Conservation (phyloP, 2,888 invertebrate genomes). For the Escarpia spicata region DNA sequence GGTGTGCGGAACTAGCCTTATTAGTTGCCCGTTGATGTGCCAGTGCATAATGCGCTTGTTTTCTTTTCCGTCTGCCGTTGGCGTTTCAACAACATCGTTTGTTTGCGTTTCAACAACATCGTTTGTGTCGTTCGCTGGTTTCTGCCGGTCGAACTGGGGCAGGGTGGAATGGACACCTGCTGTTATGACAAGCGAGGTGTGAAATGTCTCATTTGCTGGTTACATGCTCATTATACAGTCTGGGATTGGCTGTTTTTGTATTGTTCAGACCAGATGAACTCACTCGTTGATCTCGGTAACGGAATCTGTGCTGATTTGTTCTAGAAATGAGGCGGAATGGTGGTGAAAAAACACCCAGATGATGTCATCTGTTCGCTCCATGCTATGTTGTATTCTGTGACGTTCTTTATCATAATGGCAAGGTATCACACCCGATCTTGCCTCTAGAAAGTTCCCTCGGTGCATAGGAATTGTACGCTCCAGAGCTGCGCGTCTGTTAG, state of each 20-base stretch:
- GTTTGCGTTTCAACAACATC: not conserved
- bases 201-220: not conserved
- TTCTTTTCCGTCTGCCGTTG: not conserved
- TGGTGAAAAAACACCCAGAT: not conserved
- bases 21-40: slow-evolving; percentile 12
- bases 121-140: not conserved
- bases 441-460: not conserved
- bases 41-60: not conserved
- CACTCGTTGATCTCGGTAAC: not conserved
- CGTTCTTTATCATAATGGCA: not conserved
- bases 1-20: not conserved
- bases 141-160: not conserved
- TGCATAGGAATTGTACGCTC: not conserved
- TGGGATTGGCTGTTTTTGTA: slow-evolving; percentile 6
- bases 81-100: not conserved
- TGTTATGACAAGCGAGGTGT: slow-evolving; percentile 3
- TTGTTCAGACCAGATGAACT: slow-evolving; percentile 6
- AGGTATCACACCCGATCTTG: not conserved
- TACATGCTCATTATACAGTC: not conserved
- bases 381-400: not conserved
- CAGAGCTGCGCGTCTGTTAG: not conserved
- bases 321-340: slow-evolving; percentile 4
- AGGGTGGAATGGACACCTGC: not conserved
- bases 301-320: not conserved
- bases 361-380: not conserved